Base-by-base conservation (phyloP, 2,888 invertebrate species). In the Stramonita haemastoma region DNA sequence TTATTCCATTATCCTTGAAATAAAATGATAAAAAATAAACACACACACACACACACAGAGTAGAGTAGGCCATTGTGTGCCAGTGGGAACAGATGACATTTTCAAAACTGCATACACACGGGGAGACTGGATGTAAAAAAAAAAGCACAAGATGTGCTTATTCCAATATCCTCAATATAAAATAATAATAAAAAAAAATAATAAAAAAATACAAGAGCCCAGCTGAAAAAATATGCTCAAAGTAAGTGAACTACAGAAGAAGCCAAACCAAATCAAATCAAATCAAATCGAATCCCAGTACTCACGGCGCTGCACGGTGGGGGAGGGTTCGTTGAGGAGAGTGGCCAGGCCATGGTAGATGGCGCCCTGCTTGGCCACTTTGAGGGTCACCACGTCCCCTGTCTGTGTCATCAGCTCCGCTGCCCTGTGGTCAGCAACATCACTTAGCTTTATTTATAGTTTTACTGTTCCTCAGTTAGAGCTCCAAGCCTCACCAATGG, bases 331-430 rank as follows among this genome's bases (percentile, higher is more conserved):
- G 93, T 98, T 98, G 87, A 99, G 96, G 90, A 99, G 97, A 29
- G 98, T 98, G 29, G 99, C 99, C 89, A 99, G 97, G 56, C 99
- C 99, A 96, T 99, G 99, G 95, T 98, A 98, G 94, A 99, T 98
- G 87, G 99, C 99, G 87, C 99, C 99, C 96, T 99, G 99, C 96
- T 99, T 99, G 46, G 99, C 99, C 91, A 99, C 99, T 96, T 99
- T 99, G 92, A 99, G 96, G 15, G 98, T 98, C 57, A 99, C 99
- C 11, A 98, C 97, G 79, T 98, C 98, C 17, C 99, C 99, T 26
- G 99, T 99, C 89, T 98, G 97, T 85, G 99, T 98, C 95, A 99
- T 97, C 96, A 98, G 98, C 96, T 99, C 98, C 4, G 99, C 99
- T 91, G 99, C 99, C 96, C 98, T 97, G 93, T 87, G 89, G 84